Percentiles rank a stretch among this genome's conserved stretches.
These are phyloP conservation scores for Megalurothrips usitatus DNA, from an alignment of 2,888 invertebrate species.

Conservation along the genomic window DNA sequence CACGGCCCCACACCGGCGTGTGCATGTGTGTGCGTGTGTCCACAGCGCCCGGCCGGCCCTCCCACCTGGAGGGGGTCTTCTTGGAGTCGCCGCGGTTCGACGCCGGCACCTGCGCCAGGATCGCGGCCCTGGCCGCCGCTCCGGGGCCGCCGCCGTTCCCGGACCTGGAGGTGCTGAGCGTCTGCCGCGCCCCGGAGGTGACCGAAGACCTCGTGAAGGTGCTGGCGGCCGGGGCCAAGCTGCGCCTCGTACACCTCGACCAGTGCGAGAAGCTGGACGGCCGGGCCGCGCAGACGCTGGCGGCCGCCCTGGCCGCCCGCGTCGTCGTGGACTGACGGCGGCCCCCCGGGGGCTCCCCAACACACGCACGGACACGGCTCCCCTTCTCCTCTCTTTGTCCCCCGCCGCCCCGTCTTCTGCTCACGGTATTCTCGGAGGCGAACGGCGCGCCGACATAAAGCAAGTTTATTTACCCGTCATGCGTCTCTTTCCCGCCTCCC, in stretches of 20 bases:
- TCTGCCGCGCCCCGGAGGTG: conserved; percentile 40
- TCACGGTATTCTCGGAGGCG: too few relatives aligned
- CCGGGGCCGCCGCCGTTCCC: conserved; percentile 35
- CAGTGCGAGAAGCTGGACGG: background rate
- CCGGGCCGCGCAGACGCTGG: background rate
- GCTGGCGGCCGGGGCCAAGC: background rate
- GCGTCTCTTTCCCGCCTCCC: too few relatives aligned
- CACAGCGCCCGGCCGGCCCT: conserved; percentile 28
- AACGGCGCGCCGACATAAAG: too few relatives aligned
- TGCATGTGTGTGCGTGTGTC: too few relatives aligned
- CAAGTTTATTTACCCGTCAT: too few relatives aligned
- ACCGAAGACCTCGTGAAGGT: conserved; percentile 32
- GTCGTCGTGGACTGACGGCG: background rate
- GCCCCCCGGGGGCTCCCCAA: too few relatives aligned
- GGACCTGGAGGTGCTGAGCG: conserved; percentile 36
- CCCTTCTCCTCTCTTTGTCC: too few relatives aligned
- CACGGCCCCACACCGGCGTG: too few relatives aligned
- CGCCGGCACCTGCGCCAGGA: conserved; percentile 35
- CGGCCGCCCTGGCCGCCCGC: background rate
- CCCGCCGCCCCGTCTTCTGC: too few relatives aligned
- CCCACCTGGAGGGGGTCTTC: conserved; percentile 40
- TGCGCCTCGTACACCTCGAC: conserved; percentile 7
- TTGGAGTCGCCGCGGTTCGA: conserved; percentile 41
- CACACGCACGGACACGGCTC: too few relatives aligned
- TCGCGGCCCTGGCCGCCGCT: conserved; percentile 27